phyloP scores from a whole-genome alignment of 2,113 vertebrate species.

The Syngnathus scovelli region DNA sequence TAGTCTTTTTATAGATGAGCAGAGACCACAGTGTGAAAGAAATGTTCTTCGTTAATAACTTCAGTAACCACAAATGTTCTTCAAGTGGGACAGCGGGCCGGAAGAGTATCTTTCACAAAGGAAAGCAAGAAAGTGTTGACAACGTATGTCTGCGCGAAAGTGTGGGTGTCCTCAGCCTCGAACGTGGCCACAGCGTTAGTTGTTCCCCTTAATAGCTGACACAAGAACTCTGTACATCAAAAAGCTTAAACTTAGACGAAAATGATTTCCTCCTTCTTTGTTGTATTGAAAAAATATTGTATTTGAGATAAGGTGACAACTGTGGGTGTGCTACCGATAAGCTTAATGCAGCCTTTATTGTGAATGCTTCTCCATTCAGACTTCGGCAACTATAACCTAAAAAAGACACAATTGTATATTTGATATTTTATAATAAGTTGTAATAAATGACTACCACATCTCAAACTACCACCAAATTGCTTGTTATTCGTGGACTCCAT shows the following conservation, averaged over 20 bases:
- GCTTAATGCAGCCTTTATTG: conserved; percentile 11
- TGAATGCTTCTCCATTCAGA: background rate
- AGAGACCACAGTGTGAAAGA: conserved; percentile 63
- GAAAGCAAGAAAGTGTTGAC: conserved; percentile 57
- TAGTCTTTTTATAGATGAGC: conserved; percentile 62
- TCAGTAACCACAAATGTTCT: conserved; percentile 66
- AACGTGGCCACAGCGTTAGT: conserved; percentile 45
- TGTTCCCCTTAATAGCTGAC: conserved; percentile 50
- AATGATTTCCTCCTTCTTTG: conserved; percentile 45
- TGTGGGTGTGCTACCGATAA: conserved; percentile 19
- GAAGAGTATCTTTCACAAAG: conserved; percentile 56
- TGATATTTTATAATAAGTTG: background rate
- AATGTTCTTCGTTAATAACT: conserved; percentile 63
- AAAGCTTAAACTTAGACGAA: conserved; percentile 32
- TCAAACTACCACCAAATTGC: conserved; percentile 27
- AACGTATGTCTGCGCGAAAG: conserved; percentile 27
- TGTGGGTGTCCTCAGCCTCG: conserved; percentile 34
- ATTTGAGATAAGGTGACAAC: conserved; percentile 13
- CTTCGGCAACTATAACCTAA: background rate
- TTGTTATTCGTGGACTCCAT: conserved; percentile 17
- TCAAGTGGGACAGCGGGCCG: conserved; percentile 61
- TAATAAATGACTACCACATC: conserved; percentile 19
- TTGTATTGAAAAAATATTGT: conserved; percentile 38
- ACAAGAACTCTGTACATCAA: conserved; percentile 57
- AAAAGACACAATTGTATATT: background rate